Evolutionary conservation across 2,797 vertebrate genomes (phyloP), one percentile per base, ranked within the genome.

Genomic region (Distichodus sexfasciatus): DNA sequence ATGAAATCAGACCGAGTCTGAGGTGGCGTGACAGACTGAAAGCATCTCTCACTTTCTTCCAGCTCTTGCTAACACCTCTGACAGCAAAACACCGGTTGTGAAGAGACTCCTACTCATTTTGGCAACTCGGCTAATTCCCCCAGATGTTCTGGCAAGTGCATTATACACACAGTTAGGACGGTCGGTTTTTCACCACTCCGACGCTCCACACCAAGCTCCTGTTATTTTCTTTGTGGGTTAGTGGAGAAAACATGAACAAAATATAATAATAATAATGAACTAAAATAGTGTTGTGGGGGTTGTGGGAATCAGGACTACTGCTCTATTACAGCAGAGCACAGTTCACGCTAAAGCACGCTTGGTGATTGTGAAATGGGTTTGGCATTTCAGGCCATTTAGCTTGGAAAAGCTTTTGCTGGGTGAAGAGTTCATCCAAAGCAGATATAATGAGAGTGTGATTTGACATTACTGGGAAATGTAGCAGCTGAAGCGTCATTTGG

Each of bases 121-220:
- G 50, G 64, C 50, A 70, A 35, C 17, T 53, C n/a, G n/a, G n/a
- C n/a, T n/a, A n/a, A 51, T 51, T 51, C 17, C 11, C 66, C 46
- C 57, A 60, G 64, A 66, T 66, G 64, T 66, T 66, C 64, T 66
- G 64, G 50, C 46, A 66, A n/a, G n/a, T n/a, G n/a, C n/a, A n/a
- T n/a, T n/a, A n/a, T n/a, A n/a, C n/a, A n/a, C n/a, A n/a, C n/a
- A n/a, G n/a, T n/a, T n/a, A n/a, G n/a, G 64, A 66, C 64, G 54
- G 15, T 44, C 14, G 5, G 35, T 66, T 44, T 12, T 33, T 38
- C 4, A 10, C 54, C 23, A 4, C 29, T 60, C 12, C 29, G 19
- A 48, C 19, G 26, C 19, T 53, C 12, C 41, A 41, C 62, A 65
- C 33, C 24, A 36, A 43, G 63, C 44, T 66, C 40, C 28, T 46